These are phyloP conservation scores for Bombyx huttoni DNA, from an alignment of 2,888 invertebrate genomes.

Conservation along the genomic window DNA sequence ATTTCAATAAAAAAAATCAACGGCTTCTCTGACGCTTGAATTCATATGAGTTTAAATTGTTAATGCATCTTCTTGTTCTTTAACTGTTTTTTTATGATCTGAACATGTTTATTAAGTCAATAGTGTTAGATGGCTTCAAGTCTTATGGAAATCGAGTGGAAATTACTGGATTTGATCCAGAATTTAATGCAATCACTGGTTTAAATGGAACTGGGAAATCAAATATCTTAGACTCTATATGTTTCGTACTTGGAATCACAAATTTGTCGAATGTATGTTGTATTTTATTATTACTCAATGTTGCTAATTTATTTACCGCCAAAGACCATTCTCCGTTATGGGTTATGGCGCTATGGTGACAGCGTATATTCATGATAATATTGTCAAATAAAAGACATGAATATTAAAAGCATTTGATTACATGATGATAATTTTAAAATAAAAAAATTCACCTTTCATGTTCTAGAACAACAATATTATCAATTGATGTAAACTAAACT, in stretches of 20 bases:
- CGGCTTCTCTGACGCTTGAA: conserved; percentile 17
- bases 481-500: no score
- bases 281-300: background rate
- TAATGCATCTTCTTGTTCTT: conserved; percentile 3
- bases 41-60: conserved; percentile 1
- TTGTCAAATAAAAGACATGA: no score
- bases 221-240: conserved; percentile 97
- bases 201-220: conserved; percentile 98
- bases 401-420: no score
- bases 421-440: no score
- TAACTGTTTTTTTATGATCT: background rate
- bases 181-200: conserved; percentile 98
- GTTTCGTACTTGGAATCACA: conserved; percentile 96
- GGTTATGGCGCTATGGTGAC: background rate
- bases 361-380: no score
- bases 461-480: no score
- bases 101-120: conserved; percentile 91
- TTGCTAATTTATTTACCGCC: conserved; percentile 18
- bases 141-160: conserved; percentile 96
- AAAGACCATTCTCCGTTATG: conserved; percentile 1
- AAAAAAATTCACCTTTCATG: no score
- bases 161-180: conserved; percentile 91
- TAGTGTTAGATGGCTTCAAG: conserved; percentile 97
- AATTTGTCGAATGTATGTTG: conserved; percentile 89
- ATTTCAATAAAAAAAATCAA: conserved; percentile 18